Conservation (phyloP, 1,140 invertebrate species). For the Colletes latitarsis region DNA sequence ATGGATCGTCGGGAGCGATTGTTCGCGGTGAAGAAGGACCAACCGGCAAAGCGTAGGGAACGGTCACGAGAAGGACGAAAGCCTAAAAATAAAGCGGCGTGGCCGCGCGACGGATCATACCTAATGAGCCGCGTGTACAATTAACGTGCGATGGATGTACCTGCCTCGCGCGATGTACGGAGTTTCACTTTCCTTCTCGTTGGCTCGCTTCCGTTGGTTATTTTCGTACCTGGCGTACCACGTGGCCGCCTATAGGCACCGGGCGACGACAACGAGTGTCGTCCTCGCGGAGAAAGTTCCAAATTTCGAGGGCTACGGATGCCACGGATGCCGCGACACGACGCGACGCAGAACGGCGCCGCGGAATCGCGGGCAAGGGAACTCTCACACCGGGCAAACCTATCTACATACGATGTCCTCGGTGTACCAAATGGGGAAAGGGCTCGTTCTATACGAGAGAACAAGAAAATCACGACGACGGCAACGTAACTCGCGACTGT, state of each 20-base stretch:
- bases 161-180: conserved; percentile 36
- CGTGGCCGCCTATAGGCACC: neutral
- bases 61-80: neutral
- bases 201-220: conserved; percentile 62
- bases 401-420: neutral
- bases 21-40: too few relatives aligned
- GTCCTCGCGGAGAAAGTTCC: conserved; percentile 63
- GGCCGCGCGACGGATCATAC: neutral
- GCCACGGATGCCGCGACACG: neutral
- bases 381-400: neutral
- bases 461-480: too few relatives aligned
- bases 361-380: conserved; percentile 26
- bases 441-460: neutral
- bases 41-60: too few relatives aligned
- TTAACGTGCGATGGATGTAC: conserved; percentile 37
- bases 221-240: conserved; percentile 58
- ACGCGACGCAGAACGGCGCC: neutral
- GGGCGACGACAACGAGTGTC: conserved; percentile 22
- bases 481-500: too few relatives aligned
- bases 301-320: conserved; percentile 58
- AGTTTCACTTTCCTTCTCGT: conserved; percentile 78
- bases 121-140: conserved; percentile 49
- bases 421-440: conserved; percentile 23
- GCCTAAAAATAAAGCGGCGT: conserved; percentile 27
- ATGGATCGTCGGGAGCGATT: too few relatives aligned